These are phyloP conservation scores for Microcebus murinus DNA, from an alignment of 2,113 vertebrate species.

Conservation along the genomic window DNA sequence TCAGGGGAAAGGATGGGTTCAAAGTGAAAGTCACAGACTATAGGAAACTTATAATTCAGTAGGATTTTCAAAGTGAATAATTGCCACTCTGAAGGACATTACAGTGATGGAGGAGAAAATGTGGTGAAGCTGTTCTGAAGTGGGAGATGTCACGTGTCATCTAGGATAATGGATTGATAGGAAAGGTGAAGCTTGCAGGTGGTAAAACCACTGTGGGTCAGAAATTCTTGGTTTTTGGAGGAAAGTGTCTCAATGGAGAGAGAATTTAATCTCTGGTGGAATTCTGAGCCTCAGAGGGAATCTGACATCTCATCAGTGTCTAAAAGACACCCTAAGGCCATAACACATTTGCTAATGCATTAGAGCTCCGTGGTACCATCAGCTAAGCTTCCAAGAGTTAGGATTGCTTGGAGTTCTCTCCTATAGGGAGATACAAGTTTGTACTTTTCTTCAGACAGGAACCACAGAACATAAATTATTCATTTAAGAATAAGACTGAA, in stretches of 20 bases:
- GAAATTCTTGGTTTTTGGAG: constrained; percentile 32
- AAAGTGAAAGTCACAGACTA: not conserved
- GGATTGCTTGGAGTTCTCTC: not conserved
- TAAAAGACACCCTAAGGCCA: not conserved
- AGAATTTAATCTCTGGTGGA: not conserved
- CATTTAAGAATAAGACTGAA: constrained; percentile 55
- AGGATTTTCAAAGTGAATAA: constrained; percentile 3
- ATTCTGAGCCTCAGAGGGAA: constrained; percentile 2
- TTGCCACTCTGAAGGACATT: not conserved
- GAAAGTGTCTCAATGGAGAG: not conserved
- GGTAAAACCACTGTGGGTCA: constrained; percentile 30
- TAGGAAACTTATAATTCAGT: not conserved
- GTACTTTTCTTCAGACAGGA: constrained; percentile 22
- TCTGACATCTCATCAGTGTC: not conserved
- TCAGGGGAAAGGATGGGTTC: not conserved
- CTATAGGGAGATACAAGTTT: not conserved
- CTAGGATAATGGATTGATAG: not conserved
- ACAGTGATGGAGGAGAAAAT: not conserved
- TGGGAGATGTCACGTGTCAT: constrained; percentile 36
- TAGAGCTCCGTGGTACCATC: not conserved
- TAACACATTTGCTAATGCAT: not conserved
- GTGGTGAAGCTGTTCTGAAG: not conserved
- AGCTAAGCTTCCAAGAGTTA: not conserved
- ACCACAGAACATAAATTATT: constrained; percentile 64
- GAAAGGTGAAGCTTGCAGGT: constrained; percentile 22